A percentile compares a stretch with the other conserved stretches of the same genome.
phyloP scores from a whole-genome alignment of 2,888 invertebrate species.

The Cataglyphis rosenhaueri region DNA sequence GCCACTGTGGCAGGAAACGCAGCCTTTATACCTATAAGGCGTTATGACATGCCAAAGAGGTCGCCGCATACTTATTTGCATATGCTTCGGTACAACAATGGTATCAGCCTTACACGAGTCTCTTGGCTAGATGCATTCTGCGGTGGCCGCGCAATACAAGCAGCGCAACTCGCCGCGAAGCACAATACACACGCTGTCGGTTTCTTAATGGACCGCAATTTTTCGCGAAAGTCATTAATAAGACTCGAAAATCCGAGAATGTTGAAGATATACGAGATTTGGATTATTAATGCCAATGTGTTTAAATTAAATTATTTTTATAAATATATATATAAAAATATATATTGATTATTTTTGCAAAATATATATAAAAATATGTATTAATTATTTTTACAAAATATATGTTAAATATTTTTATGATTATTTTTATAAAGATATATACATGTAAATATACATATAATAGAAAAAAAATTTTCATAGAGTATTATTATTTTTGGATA shows the following conservation, averaged over 20 bases:
- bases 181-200: conserved; percentile 43
- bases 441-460: neutral
- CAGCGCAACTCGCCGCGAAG: conserved; percentile 36
- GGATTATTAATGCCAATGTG: conserved; percentile 24
- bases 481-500: neutral
- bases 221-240: conserved; percentile 44
- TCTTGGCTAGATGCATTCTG: conserved; percentile 60
- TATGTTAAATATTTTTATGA: neutral
- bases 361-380: no score
- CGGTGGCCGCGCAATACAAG: conserved; percentile 36
- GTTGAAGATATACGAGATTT: neutral
- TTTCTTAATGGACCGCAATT: conserved; percentile 46
- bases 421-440: neutral
- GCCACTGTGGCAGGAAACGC: conserved; percentile 73
- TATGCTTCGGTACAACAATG: conserved; percentile 77
- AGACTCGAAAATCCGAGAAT: conserved; percentile 12
- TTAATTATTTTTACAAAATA: neutral
- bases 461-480: conserved; percentile 1
- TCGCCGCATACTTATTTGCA: conserved; percentile 78
- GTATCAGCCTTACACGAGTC: conserved; percentile 73
- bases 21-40: conserved; percentile 78
- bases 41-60: conserved; percentile 77
- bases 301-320: neutral
- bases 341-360: neutral
- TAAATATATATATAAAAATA: no score